Base-by-base conservation (phyloP, 2,797 vertebrate species). In the Hippocampus kuda region DNA sequence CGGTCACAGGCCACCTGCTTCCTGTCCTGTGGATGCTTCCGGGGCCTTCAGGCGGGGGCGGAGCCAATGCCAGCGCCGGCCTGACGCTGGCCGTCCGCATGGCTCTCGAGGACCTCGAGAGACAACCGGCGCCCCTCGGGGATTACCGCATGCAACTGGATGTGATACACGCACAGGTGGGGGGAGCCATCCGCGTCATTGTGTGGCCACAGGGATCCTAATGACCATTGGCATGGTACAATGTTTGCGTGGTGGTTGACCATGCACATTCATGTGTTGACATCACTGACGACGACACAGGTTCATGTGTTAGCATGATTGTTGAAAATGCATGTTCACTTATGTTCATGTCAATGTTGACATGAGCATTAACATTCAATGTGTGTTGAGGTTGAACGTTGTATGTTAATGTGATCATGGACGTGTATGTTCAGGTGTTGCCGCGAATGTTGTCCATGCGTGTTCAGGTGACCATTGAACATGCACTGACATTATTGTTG, bases 1-100 rank as follows among this genome's bases (percentile, higher is more conserved):
- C 70, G 70, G 69, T 74, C 67, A 2, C 16, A 5, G 77, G 66
- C 3, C 85, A 89, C 62, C 80, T 81, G 9, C 62, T 91, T 26
- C 88, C 87, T 0, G 79, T 89, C 12, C 76, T 90, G 67, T 89
- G 86, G 87, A 68, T 88, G 74, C 81, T 85, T 83, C 86, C 87
- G 0, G 46, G 75, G 7, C n/a, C 42, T 30, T 71, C 76, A 0
- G 67, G 67, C 16, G 51, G 38, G 0, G 73, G 62, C 10, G 49
- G 10, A 63, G 79, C 59, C 53, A 83, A 86, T 72, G 56, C 69
- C 72, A 83, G 80, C 0, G 76, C 72, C 0, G 66, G 73, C 0
- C 49, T 51, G 49, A 20, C 49, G 49, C 79, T 79, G 0, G 89
- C 89, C 0, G 72, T 89, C 49, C 67, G 57, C n/a, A 75, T 89